Evolutionary conservation across 2,888 invertebrate species (phyloP).

Genomic region (Nematopogon swammerdamellus): DNA sequence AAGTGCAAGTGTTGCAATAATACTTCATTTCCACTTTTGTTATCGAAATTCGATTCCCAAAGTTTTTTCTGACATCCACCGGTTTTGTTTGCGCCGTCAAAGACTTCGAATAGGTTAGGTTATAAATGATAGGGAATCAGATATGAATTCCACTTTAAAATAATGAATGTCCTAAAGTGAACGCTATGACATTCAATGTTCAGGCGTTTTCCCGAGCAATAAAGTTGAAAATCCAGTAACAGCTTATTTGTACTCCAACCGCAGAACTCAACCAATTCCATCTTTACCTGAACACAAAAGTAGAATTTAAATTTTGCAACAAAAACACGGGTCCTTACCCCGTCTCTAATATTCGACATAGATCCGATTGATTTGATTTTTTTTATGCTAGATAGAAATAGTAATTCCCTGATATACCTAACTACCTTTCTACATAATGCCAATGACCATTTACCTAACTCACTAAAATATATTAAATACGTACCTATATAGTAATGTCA

Average conservation of each 20-base stretch:
- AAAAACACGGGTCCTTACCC: constrained; percentile 26
- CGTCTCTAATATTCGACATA: not conserved
- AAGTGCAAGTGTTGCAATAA: constrained; percentile 57
- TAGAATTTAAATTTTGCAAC: constrained; percentile 19
- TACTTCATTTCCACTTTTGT: constrained; percentile 44
- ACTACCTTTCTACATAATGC: too few relatives aligned
- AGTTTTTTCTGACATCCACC: constrained; percentile 26
- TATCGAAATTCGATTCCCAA: constrained; percentile 37
- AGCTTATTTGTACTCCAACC: too few relatives aligned
- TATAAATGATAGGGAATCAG: constrained; percentile 51
- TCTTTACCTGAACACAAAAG: constrained; percentile 34
- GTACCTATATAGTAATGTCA: too few relatives aligned
- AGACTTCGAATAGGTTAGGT: constrained; percentile 30
- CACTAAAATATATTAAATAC: too few relatives aligned
- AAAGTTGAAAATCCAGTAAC: too few relatives aligned
- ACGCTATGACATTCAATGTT: too few relatives aligned
- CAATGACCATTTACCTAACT: too few relatives aligned
- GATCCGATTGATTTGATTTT: too few relatives aligned
- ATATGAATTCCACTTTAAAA: constrained; percentile 36
- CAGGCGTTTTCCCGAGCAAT: too few relatives aligned
- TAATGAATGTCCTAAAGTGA: constrained; percentile 15
- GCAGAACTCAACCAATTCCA: constrained; percentile 5
- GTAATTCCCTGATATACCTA: too few relatives aligned
- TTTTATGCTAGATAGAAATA: too few relatives aligned
- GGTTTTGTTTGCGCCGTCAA: constrained; percentile 44